phyloP scores from a whole-genome alignment of 1,140 invertebrate species.

The Zelostemma sp. region DNA sequence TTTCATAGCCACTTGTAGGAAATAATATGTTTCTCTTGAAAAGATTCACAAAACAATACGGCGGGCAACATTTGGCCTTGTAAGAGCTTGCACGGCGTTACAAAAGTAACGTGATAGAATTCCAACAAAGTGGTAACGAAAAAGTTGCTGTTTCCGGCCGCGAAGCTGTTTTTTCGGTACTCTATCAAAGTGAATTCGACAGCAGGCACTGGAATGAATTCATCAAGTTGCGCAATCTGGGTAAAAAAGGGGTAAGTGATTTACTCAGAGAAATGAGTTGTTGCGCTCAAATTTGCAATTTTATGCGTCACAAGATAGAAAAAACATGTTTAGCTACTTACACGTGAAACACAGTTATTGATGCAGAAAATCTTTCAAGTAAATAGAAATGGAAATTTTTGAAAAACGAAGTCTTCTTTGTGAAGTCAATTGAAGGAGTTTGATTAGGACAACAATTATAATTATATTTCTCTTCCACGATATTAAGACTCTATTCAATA shows the following conservation, averaged over 20 bases:
- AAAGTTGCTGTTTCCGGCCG: conserved; percentile 75
- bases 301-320: not conserved
- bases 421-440: too few relatives aligned
- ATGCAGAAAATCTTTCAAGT: too few relatives aligned
- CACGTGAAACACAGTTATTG: too few relatives aligned
- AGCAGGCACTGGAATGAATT: conserved; percentile 82
- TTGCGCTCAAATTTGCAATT: not conserved
- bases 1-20: conserved; percentile 77
- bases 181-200: conserved; percentile 77
- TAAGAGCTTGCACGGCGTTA: conserved; percentile 73
- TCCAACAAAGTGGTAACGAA: conserved; percentile 76
- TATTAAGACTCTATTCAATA: too few relatives aligned
- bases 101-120: conserved; percentile 74
- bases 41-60: conserved; percentile 68
- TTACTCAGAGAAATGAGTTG: conserved; percentile 6
- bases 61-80: conserved; percentile 76
- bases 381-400: too few relatives aligned
- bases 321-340: too few relatives aligned
- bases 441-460: too few relatives aligned
- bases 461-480: too few relatives aligned
- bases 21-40: conserved; percentile 73
- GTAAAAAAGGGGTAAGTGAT: conserved; percentile 72
- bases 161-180: conserved; percentile 73
- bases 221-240: conserved; percentile 77
- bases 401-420: too few relatives aligned